These are phyloP conservation scores for Disparrhopalites patrizii DNA, from an alignment of 2,888 invertebrate species.

Conservation along the genomic window DNA sequence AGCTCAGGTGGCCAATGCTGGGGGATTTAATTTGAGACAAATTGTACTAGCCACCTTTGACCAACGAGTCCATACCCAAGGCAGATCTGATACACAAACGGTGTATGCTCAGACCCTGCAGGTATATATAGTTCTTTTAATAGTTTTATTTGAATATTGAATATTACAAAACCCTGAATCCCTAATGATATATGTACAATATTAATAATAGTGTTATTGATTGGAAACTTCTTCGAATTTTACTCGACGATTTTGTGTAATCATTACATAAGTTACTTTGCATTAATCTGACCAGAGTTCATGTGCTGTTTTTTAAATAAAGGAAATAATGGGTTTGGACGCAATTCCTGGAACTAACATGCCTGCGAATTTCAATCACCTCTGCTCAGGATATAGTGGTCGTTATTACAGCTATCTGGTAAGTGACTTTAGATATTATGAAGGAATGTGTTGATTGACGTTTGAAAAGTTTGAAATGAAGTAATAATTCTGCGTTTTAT, in stretches of 20 bases:
- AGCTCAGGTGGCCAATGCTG: conserved; percentile 54
- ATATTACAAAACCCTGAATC: neutral
- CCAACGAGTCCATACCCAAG: conserved; percentile 52
- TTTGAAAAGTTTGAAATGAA: no score
- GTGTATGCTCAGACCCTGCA: conserved; percentile 32
- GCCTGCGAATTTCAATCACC: conserved; percentile 55
- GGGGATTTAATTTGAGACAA: conserved; percentile 54
- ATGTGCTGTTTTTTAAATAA: conserved; percentile 40
- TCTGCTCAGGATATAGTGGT: conserved; percentile 56
- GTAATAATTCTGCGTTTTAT: conserved; percentile 14
- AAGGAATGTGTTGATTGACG: no score
- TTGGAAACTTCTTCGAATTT: neutral
- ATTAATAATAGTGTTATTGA: neutral
- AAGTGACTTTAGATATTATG: no score
- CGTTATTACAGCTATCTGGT: conserved; percentile 57
- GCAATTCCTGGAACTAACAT: conserved; percentile 54
- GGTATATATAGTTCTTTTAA: no score
- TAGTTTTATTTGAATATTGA: neutral
- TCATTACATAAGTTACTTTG: no score
- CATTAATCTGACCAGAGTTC: no score
- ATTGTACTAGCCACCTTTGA: conserved; percentile 55
- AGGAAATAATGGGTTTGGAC: conserved; percentile 52
- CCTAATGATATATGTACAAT: neutral
- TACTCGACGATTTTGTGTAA: conserved; percentile 5
- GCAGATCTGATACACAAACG: conserved; percentile 34